Evolutionary conservation across 2,797 vertebrate species (phyloP).

Genomic region (Prunella strophiata): DNA sequence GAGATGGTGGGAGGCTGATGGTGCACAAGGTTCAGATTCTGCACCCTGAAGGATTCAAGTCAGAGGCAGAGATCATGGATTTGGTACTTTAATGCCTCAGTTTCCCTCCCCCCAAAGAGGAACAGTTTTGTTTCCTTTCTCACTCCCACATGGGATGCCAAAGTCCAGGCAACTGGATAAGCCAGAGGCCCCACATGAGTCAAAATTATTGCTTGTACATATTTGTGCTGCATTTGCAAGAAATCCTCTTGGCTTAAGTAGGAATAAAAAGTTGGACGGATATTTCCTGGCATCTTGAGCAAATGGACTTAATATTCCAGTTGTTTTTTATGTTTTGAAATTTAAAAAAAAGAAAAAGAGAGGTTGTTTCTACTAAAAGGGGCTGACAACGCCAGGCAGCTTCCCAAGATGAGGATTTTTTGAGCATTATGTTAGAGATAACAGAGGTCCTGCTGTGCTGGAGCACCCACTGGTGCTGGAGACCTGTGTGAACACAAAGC

Average conservation of each 20-base stretch:
- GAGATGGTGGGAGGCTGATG: not conserved
- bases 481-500: not conserved
- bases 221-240: slow-evolving; percentile 20
- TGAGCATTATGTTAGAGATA: not conserved
- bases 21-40: not conserved
- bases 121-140: not conserved
- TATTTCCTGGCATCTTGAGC: not conserved
- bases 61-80: not conserved
- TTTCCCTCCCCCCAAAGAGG: not conserved
- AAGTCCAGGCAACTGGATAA: not conserved
- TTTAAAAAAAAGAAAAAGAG: not conserved
- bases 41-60: not conserved
- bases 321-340: not conserved
- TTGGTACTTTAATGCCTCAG: not conserved
- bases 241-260: not conserved
- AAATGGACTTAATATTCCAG: not conserved
- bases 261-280: not conserved
- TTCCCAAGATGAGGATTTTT: not conserved
- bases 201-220: not conserved
- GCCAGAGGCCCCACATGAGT: not conserved
- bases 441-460: not conserved
- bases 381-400: not conserved
- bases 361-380: not conserved
- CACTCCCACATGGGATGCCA: not conserved
- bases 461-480: not conserved